A percentile compares a stretch with the other conserved stretches of the same genome.
Evolutionary conservation across 2,888 invertebrate genomes (phyloP).

Genomic region (Stenurella melanura): DNA sequence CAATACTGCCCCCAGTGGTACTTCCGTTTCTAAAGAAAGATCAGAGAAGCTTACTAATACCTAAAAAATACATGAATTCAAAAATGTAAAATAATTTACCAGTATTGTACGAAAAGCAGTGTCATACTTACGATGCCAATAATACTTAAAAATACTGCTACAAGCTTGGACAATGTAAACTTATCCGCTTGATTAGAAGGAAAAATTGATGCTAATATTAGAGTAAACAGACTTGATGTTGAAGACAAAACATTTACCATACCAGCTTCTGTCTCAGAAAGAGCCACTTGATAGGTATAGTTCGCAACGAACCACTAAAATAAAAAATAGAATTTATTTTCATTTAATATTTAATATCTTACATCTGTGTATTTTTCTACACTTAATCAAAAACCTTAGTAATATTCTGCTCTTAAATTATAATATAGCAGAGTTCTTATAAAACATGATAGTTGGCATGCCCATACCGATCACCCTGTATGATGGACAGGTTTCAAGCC

Average conservation of each 20-base stretch:
- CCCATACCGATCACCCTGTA: no score
- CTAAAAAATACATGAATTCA: constrained; percentile 72
- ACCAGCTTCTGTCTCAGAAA: constrained; percentile 88
- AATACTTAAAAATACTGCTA: constrained; percentile 87
- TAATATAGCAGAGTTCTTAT: no score
- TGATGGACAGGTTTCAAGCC: no score
- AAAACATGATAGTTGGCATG: no score
- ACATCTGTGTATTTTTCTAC: no score
- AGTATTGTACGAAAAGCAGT: background rate
- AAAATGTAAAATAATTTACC: background rate
- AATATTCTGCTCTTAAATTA: no score
- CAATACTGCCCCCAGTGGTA: constrained; percentile 87
- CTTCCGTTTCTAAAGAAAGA: constrained; percentile 78
- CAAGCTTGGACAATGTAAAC: constrained; percentile 89
- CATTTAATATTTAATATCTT: no score
- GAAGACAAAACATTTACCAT: constrained; percentile 93
- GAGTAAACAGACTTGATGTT: constrained; percentile 91
- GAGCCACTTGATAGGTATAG: constrained; percentile 92
- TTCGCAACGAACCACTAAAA: constrained; percentile 96
- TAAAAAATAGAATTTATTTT: constrained; percentile 33
- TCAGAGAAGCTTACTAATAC: constrained; percentile 87
- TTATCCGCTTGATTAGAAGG: constrained; percentile 88
- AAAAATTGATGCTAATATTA: constrained; percentile 90
- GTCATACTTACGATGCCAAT: constrained; percentile 82
- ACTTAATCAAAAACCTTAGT: no score